phyloP scores from a whole-genome alignment of 2,797 vertebrate species.

The Arrhamphus sclerolepis region DNA sequence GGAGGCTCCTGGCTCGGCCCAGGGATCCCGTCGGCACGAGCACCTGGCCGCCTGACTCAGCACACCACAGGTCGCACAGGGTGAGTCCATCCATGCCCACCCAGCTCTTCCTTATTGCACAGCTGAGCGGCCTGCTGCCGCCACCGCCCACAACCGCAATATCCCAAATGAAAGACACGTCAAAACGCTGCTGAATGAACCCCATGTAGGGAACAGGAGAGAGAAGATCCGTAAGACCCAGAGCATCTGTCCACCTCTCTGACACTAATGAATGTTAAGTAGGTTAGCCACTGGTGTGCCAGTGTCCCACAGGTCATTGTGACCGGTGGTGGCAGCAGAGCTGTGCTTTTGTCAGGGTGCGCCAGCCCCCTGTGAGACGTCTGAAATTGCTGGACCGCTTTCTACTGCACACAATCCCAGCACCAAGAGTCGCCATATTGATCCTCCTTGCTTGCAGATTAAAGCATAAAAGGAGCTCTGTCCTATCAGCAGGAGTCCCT shows the following conservation, averaged over 20 bases:
- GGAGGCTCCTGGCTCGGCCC: conserved; percentile 27
- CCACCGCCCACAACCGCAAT: conserved; percentile 49
- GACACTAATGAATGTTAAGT: conserved; percentile 90
- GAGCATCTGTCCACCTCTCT: conserved; percentile 87
- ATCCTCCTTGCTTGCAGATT: conserved; percentile 91
- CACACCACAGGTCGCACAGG: conserved; percentile 39
- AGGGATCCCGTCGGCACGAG: conserved; percentile 35
- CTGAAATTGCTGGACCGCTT: conserved; percentile 81
- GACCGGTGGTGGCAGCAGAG: conserved; percentile 64
- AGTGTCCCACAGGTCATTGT: conserved; percentile 85
- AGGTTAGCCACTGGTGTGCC: conserved; percentile 86
- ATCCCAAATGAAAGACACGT: conserved; percentile 69
- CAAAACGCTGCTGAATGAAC: conserved; percentile 67
- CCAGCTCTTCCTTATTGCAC: conserved; percentile 51
- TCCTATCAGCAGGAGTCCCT: conserved; percentile 85
- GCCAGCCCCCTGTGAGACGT: conserved; percentile 79
- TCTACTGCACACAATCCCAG: conserved; percentile 86
- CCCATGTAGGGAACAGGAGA: conserved; percentile 74
- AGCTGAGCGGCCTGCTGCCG: conserved; percentile 47
- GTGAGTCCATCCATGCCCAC: conserved; percentile 72
- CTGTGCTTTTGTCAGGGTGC: conserved; percentile 78
- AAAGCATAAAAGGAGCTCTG: conserved; percentile 89
- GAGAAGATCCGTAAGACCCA: conserved; percentile 62
- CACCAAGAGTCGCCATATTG: conserved; percentile 90
- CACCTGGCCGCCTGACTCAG: conserved; percentile 47